A percentile compares a stretch with the other conserved stretches of the same genome.
phyloP scores from a whole-genome alignment of 2,113 vertebrate genomes.

The Raja brachyura region DNA sequence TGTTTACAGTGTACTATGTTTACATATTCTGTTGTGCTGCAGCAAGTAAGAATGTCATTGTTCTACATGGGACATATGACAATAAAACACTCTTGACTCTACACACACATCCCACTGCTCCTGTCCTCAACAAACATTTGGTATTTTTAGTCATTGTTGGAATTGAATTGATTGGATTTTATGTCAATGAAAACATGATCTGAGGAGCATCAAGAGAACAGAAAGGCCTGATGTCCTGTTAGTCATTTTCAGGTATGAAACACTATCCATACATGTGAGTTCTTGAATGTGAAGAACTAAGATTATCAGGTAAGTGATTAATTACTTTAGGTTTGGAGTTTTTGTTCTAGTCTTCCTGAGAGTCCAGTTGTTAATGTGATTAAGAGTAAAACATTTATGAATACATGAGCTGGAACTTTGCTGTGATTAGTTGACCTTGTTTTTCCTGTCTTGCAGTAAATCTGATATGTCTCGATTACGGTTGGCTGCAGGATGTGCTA shows the following conservation, averaged over 20 bases:
- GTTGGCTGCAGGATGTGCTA: conserved; percentile 91
- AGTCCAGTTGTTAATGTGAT: background rate
- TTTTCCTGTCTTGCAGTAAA: conserved; percentile 68
- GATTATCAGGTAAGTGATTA: conserved; percentile 15
- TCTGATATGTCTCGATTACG: conserved; percentile 98
- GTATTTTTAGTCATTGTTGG: background rate
- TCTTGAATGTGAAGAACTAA: background rate
- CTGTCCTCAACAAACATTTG: background rate
- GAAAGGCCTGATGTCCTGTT: background rate
- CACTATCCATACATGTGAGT: background rate
- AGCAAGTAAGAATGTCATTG: too few relatives aligned
- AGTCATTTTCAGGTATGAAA: conserved; percentile 9
- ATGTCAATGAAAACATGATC: conserved; percentile 2
- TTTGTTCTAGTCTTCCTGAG: background rate
- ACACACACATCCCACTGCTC: background rate
- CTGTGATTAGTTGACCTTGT: conserved; percentile 44
- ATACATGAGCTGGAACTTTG: background rate
- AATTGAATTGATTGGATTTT: background rate
- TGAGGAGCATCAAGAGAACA: background rate
- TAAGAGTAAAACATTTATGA: background rate
- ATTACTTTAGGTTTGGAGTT: background rate
- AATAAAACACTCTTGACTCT: too few relatives aligned
- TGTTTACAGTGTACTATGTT: too few relatives aligned
- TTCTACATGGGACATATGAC: too few relatives aligned
- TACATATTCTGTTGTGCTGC: too few relatives aligned